These are phyloP conservation scores for Prunella himalayana DNA, from an alignment of 2,113 vertebrate species.

Conservation along the genomic window DNA sequence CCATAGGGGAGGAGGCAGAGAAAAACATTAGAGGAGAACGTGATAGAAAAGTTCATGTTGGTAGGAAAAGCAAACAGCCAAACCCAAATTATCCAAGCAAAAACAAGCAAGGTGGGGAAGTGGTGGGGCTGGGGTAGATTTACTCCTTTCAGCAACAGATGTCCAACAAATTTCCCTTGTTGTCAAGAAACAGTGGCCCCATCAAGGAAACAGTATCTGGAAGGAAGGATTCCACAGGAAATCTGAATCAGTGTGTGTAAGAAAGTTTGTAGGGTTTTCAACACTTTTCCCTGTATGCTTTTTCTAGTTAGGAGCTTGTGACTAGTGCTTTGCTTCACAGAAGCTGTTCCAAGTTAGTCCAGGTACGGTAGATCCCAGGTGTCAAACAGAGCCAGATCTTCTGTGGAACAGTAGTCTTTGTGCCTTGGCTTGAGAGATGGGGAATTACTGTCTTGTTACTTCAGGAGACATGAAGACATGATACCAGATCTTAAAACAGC, in stretches of 20 bases:
- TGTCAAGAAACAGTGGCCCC: neutral
- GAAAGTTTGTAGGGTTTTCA: neutral
- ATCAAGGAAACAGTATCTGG: neutral
- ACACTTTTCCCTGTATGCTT: accelerated
- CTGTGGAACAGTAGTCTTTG: neutral
- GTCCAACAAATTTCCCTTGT: neutral
- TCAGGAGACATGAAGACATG: neutral
- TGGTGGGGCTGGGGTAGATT: neutral
- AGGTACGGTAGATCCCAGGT: neutral
- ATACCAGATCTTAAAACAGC: neutral
- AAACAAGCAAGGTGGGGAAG: accelerated
- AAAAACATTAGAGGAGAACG: neutral
- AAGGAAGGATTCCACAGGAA: neutral
- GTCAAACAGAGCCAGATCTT: neutral
- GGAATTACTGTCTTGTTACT: neutral
- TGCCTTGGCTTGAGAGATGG: neutral
- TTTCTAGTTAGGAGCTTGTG: neutral
- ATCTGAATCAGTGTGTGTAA: neutral
- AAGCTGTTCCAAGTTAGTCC: neutral
- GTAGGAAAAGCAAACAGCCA: neutral
- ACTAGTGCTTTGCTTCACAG: neutral
- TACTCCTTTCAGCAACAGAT: neutral
- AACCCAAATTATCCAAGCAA: neutral
- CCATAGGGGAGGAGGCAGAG: neutral
- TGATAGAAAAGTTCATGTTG: neutral